Base-by-base conservation (phyloP, 2,888 invertebrate genomes). In the Apotomis capreana region DNA sequence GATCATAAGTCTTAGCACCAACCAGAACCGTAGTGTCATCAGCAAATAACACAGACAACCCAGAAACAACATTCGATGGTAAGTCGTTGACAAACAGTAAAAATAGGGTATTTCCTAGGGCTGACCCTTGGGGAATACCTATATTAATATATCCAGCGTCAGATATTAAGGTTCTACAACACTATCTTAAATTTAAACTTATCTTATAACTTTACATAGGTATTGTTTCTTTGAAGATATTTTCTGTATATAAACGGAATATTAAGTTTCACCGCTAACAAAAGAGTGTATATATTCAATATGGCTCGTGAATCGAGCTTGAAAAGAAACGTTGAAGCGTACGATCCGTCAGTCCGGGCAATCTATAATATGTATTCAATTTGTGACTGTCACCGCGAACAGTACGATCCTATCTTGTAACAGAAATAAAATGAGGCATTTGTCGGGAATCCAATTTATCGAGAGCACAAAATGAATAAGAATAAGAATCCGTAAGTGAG, bases 401-500 rank as follows among this genome's bases (percentile, higher is more conserved):
- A 74, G 77, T 76, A 70, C 74, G 65, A 73, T 78, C 76, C 76
- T 76, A 77, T 78, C 76, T 80, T 79, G 69, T 77, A 78, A 81
- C 77, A 80, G 80, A 83, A 84, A 87, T 83, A 85, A 85, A 87
- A 84, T 81, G 81, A 81, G 78, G 83, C 82, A 84, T 85, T 85
- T 81, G 83, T 82, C 78, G 80, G 77, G 80, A 82, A 85, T 84
- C 84, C 85, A 89, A 89, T 90, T 89, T 87, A 87, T 89, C 81
- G 83, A 79, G 77, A 65, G 80, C 83, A 81, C 82, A 84, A 86
- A 89, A 86, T 87, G 85, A 88, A 86, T 86, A 88, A 88, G 86
- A 88, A 87, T 85, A 88, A 89, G 87, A 88, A 87, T 86, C 85
- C 84, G 84, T 87, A 85, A 86, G 87, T 85, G 85, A 85, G 82